These are phyloP conservation scores for Barypeithes pellucidus DNA, from an alignment of 2,888 invertebrate genomes.

Conservation along the genomic window DNA sequence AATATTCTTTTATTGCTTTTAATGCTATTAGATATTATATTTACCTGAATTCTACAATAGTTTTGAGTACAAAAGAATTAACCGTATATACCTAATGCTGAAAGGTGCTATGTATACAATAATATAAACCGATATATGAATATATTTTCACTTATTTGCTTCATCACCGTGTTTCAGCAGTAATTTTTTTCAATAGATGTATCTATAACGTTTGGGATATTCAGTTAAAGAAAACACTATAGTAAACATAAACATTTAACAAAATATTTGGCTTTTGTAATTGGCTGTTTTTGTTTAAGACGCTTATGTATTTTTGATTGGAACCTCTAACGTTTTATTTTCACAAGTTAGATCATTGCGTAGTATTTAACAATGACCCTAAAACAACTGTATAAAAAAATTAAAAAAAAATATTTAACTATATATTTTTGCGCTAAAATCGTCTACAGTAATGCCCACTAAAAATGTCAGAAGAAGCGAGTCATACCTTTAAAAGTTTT, in stretches of 20 bases:
- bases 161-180: slow-evolving; percentile 58
- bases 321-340: no score
- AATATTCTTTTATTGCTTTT: slow-evolving; percentile 39
- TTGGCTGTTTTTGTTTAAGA: neutral
- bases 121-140: slow-evolving; percentile 45
- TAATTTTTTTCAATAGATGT: slow-evolving; percentile 44
- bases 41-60: slow-evolving; percentile 47
- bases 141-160: slow-evolving; percentile 54
- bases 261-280: neutral
- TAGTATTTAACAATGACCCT: no score
- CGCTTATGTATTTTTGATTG: no score
- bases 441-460: no score
- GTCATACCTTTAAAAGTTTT: no score
- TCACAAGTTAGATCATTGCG: no score
- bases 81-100: slow-evolving; percentile 37
- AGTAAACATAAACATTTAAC: neutral
- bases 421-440: no score
- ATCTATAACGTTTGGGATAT: slow-evolving; percentile 18
- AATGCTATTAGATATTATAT: slow-evolving; percentile 46
- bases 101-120: slow-evolving; percentile 45
- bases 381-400: no score
- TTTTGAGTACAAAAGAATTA: slow-evolving; percentile 50
- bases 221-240: slow-evolving; percentile 2
- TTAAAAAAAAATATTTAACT: no score
- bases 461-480: no score